A percentile compares a stretch with the other conserved stretches of the same genome.
These are phyloP conservation scores for Brachyhypopomus occidentalis DNA, from an alignment of 2,113 vertebrate species.

Conservation along the genomic window DNA sequence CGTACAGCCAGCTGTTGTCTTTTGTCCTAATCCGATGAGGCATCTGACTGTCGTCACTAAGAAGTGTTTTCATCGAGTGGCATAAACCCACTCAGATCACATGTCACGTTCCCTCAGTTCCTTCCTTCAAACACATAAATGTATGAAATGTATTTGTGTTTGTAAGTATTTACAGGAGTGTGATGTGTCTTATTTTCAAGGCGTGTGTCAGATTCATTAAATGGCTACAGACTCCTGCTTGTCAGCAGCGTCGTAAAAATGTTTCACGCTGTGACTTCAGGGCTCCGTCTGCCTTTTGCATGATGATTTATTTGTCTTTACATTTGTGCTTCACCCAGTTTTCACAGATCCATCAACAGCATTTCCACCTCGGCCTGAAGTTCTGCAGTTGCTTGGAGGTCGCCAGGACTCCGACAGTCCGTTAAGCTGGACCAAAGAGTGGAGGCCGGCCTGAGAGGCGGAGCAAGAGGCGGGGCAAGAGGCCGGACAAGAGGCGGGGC, in stretches of 20 bases:
- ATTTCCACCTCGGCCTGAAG: constrained; percentile 36
- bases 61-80: background rate
- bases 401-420: background rate
- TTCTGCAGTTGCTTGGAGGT: constrained; percentile 13
- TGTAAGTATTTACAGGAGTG: constrained; percentile 11
- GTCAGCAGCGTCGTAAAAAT: constrained; percentile 61
- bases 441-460: background rate
- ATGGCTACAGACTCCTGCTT: constrained; percentile 59
- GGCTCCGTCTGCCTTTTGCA: constrained; percentile 42
- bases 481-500: background rate
- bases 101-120: background rate
- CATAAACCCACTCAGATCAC: background rate
- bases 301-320: constrained; percentile 63
- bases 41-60: constrained; percentile 63
- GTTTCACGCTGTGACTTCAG: constrained; percentile 48
- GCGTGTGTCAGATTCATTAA: constrained; percentile 53
- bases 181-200: background rate
- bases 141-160: constrained; percentile 40
- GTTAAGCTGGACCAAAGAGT: constrained; percentile 45
- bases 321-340: constrained; percentile 19
- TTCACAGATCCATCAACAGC: constrained; percentile 40
- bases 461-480: background rate
- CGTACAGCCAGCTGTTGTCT: constrained; percentile 79
- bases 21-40: constrained; percentile 78
- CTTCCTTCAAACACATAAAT: background rate